phyloP scores from a whole-genome alignment of 2,888 invertebrate genomes.

The Brachypterus glaber region DNA sequence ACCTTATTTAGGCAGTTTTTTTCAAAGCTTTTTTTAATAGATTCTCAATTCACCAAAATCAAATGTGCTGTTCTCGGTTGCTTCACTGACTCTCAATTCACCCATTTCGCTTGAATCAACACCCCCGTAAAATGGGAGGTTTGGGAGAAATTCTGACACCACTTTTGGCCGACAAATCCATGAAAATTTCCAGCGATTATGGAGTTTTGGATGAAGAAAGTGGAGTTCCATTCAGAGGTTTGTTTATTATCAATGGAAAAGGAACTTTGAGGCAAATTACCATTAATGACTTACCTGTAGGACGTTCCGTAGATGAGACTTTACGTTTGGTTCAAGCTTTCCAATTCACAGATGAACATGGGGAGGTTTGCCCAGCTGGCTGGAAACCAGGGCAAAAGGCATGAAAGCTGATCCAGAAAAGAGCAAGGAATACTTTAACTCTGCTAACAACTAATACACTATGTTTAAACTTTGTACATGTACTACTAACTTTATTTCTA shows the following conservation, averaged over 20 bases:
- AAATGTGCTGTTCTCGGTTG: conserved; percentile 78
- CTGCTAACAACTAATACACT: too few species aligned
- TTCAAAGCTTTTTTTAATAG: too few species aligned
- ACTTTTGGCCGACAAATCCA: conserved; percentile 81
- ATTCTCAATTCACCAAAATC: conserved; percentile 72
- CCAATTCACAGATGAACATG: conserved; percentile 90
- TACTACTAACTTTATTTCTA: too few species aligned
- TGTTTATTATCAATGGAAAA: conserved; percentile 85
- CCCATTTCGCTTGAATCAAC: conserved; percentile 91
- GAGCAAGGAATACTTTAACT: conserved; percentile 64
- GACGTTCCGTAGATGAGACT: conserved; percentile 84
- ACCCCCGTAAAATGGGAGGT: conserved; percentile 88
- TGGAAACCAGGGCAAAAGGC: conserved; percentile 91
- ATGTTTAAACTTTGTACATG: too few species aligned
- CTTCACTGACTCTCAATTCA: conserved; percentile 91
- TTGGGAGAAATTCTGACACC: conserved; percentile 89
- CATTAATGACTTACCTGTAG: conserved; percentile 94
- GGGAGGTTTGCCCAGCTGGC: conserved; percentile 90
- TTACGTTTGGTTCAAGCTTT: conserved; percentile 92
- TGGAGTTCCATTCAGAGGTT: conserved; percentile 84
- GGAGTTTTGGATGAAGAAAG: conserved; percentile 82
- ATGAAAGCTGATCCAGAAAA: conserved; percentile 82
- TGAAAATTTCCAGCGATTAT: conserved; percentile 73
- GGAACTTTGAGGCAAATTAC: conserved; percentile 77
- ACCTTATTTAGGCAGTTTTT: too few species aligned